phyloP scores from a whole-genome alignment of 2,888 invertebrate genomes.

The Mycalesis mineus region DNA sequence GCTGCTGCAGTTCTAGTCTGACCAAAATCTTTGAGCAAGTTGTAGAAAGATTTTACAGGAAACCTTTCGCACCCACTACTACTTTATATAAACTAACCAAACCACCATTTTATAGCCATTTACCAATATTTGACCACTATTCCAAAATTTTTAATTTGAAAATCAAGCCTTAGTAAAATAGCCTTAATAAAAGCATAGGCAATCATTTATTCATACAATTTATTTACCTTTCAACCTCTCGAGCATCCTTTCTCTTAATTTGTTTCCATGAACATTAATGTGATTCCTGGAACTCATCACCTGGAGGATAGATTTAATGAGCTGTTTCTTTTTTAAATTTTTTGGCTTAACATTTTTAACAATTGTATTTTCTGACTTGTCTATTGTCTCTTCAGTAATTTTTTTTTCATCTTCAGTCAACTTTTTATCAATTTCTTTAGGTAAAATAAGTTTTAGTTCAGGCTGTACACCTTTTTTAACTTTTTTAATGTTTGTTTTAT shows the following conservation, averaged over 20 bases:
- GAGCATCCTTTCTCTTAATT: slow-evolving; percentile 82
- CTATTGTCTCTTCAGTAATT: background rate
- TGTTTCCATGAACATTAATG: slow-evolving; percentile 46
- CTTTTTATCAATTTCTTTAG: background rate
- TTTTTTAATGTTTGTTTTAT: background rate
- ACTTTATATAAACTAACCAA: no score
- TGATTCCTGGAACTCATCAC: slow-evolving; percentile 43
- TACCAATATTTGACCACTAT: no score
- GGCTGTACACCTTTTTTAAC: background rate
- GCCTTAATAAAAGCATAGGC: no score
- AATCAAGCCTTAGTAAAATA: no score
- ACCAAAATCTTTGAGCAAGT: no score
- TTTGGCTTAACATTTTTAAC: slow-evolving; percentile 32
- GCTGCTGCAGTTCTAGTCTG: no score
- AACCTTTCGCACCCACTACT: no score
- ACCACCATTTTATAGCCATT: no score
- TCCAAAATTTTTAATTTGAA: no score
- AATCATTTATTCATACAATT: background rate
- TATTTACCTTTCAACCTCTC: slow-evolving; percentile 80
- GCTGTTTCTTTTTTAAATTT: slow-evolving; percentile 35
- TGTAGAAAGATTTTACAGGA: no score
- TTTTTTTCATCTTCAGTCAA: background rate
- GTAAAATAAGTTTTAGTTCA: background rate
- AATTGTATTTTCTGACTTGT: background rate
- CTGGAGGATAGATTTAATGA: slow-evolving; percentile 40